Evolutionary conservation across 2,888 invertebrate genomes (phyloP), one percentile per base, ranked within the genome.

Genomic region (Mamestra brassicae): DNA sequence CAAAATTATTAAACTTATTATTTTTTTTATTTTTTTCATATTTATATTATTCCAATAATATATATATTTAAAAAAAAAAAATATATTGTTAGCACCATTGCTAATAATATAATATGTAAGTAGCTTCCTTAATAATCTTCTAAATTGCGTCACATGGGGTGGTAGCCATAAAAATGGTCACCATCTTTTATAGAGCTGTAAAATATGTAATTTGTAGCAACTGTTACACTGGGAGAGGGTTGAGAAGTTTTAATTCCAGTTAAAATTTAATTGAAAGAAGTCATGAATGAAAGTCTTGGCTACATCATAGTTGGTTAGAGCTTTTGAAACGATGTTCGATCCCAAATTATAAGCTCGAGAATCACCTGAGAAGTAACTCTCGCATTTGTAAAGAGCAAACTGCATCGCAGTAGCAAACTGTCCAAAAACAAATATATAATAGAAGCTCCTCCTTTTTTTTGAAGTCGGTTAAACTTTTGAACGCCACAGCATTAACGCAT

Each of bases 131-230:
- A 67, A 72, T 83, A 67, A 55, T 64, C 52, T 38, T 6, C 42
- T 50, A 36, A 74, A 68, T 47, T 57, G 13, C 13, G 52, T 26
- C 62, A 71, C 69, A 62, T 68, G 57, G n/a, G 45, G 36, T 17
- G 38, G 7, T 15, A 42, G 15, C 13, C 45, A 67, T 80, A 65
- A 76, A 69, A 76, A 57, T 26, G 0, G 26, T 65, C 38, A 10
- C 57, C 54, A 70, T 66, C 42, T 60, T 52, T 67, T 74, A 81
- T 72, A 55, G 67, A 80, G 84, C 67, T 65, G 45, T 76, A 62
- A 84, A 84, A 71, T 61, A 10, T 34, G 54, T 67, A 57, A 70
- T 65, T 70, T 61, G 50, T 38, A 34, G 3, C 81, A 77, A 60
- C 72, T 81, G 77, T 74, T 70, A 34, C 72, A 5, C 0, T 69